A percentile compares a stretch with the other conserved stretches of the same genome.
phyloP scores from a whole-genome alignment of 2,797 vertebrate species.

The Gymnocypris eckloni region DNA sequence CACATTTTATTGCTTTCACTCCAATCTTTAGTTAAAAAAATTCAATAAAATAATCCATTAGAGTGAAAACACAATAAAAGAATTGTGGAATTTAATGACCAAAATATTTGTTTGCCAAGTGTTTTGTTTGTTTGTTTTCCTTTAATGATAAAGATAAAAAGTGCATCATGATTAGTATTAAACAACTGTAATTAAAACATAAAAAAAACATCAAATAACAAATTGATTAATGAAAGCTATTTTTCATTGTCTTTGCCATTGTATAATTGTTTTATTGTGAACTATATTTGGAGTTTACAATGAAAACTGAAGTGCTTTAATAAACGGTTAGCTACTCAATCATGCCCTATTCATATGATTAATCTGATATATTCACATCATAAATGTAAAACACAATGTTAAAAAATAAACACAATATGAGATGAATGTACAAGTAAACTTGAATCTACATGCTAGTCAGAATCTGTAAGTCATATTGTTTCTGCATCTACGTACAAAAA shows the following conservation, averaged over 20 bases:
- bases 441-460: neutral
- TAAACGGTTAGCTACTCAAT: neutral
- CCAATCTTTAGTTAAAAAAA: slow-evolving; percentile 25
- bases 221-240: neutral
- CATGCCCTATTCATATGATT: neutral
- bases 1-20: slow-evolving; percentile 14
- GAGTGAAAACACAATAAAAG: slow-evolving; percentile 54
- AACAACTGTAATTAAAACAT: neutral
- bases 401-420: neutral
- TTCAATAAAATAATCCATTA: neutral
- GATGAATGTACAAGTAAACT: neutral
- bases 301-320: neutral
- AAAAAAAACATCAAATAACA: neutral
- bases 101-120: neutral
- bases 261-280: neutral
- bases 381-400: neutral
- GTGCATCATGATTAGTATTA: too few relatives aligned
- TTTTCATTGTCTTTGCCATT: neutral
- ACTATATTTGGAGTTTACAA: neutral
- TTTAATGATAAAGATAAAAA: neutral
- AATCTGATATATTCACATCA: neutral
- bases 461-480: neutral
- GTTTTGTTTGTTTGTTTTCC: neutral
- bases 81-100: neutral
- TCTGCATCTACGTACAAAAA: neutral